Conservation (phyloP, 2,113 vertebrate genomes). For the Ptychochromis oligacanthus region DNA sequence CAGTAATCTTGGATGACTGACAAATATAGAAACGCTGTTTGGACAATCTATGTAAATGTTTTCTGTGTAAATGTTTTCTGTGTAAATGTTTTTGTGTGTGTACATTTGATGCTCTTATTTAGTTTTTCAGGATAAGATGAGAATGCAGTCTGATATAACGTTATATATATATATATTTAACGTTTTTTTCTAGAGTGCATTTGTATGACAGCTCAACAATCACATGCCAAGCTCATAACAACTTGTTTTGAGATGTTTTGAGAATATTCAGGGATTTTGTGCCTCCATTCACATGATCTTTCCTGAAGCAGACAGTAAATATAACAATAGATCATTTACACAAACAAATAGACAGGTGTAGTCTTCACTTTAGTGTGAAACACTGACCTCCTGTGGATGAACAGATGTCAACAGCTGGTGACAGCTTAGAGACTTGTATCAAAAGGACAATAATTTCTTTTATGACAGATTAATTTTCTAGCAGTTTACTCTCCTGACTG, state of each 20-base stretch:
- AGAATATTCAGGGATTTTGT: slow-evolving; percentile 35
- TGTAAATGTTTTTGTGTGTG: not conserved
- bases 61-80: not conserved
- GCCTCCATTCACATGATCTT: slow-evolving; percentile 20
- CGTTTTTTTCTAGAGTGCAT: not conserved
- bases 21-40: not conserved
- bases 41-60: not conserved
- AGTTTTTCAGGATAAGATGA: not conserved
- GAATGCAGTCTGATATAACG: not conserved
- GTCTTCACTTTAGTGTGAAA: slow-evolving; percentile 17
- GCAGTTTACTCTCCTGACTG: no score
- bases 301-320: slow-evolving; percentile 27
- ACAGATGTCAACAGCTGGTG: not conserved
- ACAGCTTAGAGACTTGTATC: rapidly evolving
- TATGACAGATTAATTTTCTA: rapidly evolving
- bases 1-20: not conserved
- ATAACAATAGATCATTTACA: slow-evolving; percentile 20
- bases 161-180: no score
- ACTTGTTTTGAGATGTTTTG: not conserved
- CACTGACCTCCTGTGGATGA: slow-evolving; percentile 55
- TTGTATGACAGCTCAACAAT: not conserved
- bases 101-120: not conserved
- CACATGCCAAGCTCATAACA: not conserved
- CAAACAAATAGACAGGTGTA: not conserved
- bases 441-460: not conserved